phyloP scores from a whole-genome alignment of 1,140 invertebrate genomes.

The Dendroctonus valens region DNA sequence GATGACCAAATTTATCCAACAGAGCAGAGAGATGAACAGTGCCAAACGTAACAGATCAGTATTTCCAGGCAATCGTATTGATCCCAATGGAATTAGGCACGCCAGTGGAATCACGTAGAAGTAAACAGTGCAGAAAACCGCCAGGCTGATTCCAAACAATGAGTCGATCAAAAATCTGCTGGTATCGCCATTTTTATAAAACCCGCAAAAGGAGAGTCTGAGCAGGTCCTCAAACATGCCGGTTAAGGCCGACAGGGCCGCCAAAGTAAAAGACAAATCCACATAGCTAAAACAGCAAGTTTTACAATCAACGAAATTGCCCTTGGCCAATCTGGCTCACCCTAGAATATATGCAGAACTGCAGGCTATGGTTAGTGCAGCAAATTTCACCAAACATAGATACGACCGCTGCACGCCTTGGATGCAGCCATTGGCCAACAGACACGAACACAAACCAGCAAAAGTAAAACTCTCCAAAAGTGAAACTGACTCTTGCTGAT shows the following conservation, averaged over 20 bases:
- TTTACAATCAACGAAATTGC: no score
- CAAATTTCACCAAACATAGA: no score
- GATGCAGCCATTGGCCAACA: no score
- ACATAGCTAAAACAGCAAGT: slow-evolving; percentile 8
- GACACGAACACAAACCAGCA: no score
- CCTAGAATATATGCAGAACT: no score
- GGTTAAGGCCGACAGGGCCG: slow-evolving; percentile 11
- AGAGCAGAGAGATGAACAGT: slow-evolving; percentile 11
- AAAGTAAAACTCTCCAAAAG: no score
- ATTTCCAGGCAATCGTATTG: slow-evolving; percentile 1
- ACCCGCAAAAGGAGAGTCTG: slow-evolving; percentile 2
- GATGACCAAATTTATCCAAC: slow-evolving; percentile 13
- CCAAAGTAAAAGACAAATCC: slow-evolving; percentile 21
- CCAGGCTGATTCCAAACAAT: not conserved
- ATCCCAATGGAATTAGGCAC: slow-evolving; percentile 18
- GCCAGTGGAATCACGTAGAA: slow-evolving; percentile 12
- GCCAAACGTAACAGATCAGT: not conserved
- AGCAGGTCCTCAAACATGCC: slow-evolving; percentile 17
- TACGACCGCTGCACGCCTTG: no score
- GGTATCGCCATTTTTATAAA: not conserved
- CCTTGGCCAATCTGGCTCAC: no score
- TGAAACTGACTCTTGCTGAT: no score
- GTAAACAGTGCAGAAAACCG: slow-evolving; percentile 9
- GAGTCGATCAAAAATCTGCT: not conserved
- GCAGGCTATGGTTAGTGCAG: no score